Evolutionary conservation across 92 coral and sea anemone species (phyloP).

Genomic region (Epizoanthus rinbou): DNA sequence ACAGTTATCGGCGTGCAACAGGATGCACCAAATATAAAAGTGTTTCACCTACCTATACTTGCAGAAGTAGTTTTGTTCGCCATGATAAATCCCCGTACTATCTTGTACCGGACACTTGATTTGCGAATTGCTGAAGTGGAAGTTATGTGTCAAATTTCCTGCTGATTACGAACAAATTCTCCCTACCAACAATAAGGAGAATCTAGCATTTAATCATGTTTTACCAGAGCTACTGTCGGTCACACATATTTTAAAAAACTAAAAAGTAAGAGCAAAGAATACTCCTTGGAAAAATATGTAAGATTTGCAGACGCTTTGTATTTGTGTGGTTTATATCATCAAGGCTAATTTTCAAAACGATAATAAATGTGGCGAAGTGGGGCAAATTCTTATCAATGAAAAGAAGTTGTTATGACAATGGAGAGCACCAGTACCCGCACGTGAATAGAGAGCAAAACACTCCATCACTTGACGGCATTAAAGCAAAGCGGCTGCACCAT

Average conservation of each 20-base stretch:
- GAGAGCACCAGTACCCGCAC: slow-evolving; percentile 14
- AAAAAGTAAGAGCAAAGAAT: neutral
- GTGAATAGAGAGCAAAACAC: neutral
- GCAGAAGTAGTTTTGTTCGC: slow-evolving; percentile 41
- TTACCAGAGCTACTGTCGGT: neutral
- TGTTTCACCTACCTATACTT: slow-evolving; percentile 43
- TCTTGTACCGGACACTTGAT: slow-evolving; percentile 47
- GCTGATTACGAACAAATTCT: slow-evolving; percentile 31
- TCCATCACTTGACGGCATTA: neutral
- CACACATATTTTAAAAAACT: neutral
- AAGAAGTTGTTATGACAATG: slow-evolving; percentile 40
- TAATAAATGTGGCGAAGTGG: neutral
- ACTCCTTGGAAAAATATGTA: neutral
- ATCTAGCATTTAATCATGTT: slow-evolving; percentile 7
- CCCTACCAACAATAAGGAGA: slow-evolving; percentile 16
- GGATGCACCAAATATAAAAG: neutral
- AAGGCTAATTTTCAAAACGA: neutral
- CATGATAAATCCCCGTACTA: slow-evolving; percentile 51
- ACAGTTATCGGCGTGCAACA: neutral
- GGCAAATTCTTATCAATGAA: slow-evolving; percentile 23
- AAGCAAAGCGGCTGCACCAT: neutral
- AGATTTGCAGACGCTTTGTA: neutral
- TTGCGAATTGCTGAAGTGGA: slow-evolving; percentile 36
- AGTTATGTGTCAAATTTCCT: slow-evolving; percentile 46
- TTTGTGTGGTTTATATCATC: neutral